phyloP scores from a whole-genome alignment of 2,113 vertebrate genomes.

The Zosterops hypoxanthus region DNA sequence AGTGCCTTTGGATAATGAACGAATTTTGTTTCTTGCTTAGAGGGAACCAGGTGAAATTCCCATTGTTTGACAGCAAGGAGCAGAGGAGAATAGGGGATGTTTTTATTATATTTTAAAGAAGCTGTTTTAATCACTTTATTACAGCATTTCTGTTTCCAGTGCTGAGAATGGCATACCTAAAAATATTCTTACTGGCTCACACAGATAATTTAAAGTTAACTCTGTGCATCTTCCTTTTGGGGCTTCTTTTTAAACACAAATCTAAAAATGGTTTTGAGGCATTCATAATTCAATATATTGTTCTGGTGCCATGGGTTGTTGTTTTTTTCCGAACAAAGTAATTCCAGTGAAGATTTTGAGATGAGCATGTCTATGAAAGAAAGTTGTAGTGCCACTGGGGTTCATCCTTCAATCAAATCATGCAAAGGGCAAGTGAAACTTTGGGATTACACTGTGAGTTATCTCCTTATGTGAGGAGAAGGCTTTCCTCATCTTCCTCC shows the following conservation, averaged over 20 bases:
- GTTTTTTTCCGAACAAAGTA: neutral
- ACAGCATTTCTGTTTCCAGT: neutral
- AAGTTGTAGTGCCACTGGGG: neutral
- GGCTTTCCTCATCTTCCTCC: neutral
- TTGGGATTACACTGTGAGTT: neutral
- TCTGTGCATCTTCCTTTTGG: neutral
- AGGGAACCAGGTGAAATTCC: neutral
- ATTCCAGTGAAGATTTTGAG: neutral
- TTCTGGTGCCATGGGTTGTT: neutral
- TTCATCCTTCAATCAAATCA: neutral
- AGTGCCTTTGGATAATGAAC: neutral
- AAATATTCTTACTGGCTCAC: constrained; percentile 29
- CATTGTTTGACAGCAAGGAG: neutral
- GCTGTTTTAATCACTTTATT: constrained; percentile 6
- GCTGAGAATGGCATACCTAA: neutral
- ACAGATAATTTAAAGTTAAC: neutral
- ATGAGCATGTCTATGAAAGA: neutral
- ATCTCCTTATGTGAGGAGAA: neutral
- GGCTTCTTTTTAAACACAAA: neutral
- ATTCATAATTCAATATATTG: neutral
- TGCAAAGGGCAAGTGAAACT: neutral
- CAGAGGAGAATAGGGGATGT: neutral
- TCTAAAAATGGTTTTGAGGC: neutral
- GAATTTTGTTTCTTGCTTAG: neutral
- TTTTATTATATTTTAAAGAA: neutral